Base-by-base conservation (phyloP, 2,113 vertebrate species). In the Poecile atricapillus region DNA sequence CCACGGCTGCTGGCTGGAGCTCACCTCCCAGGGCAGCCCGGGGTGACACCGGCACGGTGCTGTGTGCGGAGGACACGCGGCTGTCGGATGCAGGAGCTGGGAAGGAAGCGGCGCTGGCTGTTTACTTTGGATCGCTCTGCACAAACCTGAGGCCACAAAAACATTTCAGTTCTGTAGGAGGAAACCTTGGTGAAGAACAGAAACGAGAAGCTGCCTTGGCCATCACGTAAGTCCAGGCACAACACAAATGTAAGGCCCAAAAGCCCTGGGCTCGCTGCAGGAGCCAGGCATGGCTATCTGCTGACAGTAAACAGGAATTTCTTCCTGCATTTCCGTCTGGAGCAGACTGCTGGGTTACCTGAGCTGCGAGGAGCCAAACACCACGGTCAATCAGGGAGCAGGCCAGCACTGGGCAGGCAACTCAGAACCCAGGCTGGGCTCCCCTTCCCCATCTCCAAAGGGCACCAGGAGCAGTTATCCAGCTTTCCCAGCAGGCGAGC, bases 241-340 rank as follows among this genome's bases (percentile, higher is more conserved):
- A 2, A 77, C 0, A 18, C 90, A 92, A 60, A 90, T 8, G 4
- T 4, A 47, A 58, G 56, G 25, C 47, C 73, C 56, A 31, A 77
- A 33, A 67, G 39, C 73, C 67, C 69, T 41, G 44, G 28, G 16
- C 39, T 77, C 52, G 37, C 68, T 63, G 60, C 47, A n/a, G 41
- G 56, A 59, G 79, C 37, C 44, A 62, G 56, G 41, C 5, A 1
- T 6, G 44, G 82, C 1, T 11, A 46, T 85, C 79, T 95, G 85
- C 90, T 87, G 82, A 95, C 92, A 83, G 65, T 71, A 91, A 95
- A 94, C 70, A 73, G 0, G 0, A 83, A 83, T 87, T 91, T 79
- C 44, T 91, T n/a, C 55, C 87, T 62, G 41, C 58, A 16, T 73
- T 95, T 91, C 84, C 3, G 0, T 76, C 78, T 68, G 5, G 0